phyloP scores from a whole-genome alignment of 2,113 vertebrate species.

The Cardinalis cardinalis region DNA sequence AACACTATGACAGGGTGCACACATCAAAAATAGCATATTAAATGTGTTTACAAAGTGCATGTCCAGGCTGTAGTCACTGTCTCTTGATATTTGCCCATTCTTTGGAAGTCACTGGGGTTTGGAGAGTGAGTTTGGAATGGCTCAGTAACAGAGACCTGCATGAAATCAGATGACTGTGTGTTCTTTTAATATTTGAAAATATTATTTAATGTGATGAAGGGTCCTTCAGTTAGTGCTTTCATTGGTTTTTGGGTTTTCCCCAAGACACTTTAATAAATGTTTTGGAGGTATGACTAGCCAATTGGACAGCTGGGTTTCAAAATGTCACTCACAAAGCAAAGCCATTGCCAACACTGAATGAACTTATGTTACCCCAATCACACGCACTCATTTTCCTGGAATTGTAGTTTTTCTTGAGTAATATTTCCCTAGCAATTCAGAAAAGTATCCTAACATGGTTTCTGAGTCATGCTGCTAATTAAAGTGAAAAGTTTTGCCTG shows the following conservation, averaged over 20 bases:
- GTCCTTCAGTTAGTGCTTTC: background rate
- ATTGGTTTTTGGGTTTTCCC: constrained; percentile 3
- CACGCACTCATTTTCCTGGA: constrained; percentile 52
- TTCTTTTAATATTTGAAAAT: background rate
- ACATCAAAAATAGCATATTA: background rate
- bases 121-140: background rate
- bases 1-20: background rate
- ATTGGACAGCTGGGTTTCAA: constrained; percentile 9
- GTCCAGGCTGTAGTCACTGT: background rate
- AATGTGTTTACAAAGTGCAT: background rate
- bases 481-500: constrained; percentile 20
- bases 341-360: constrained; percentile 26
- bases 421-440: constrained; percentile 21
- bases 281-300: constrained; percentile 19
- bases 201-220: background rate
- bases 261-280: constrained; percentile 22
- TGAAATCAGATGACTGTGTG: background rate
- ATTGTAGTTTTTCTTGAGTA: constrained; percentile 53
- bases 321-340: constrained; percentile 46
- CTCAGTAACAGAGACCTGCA: background rate
- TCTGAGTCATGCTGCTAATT: constrained; percentile 34
- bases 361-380: constrained; percentile 47
- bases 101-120: background rate
- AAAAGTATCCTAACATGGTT: background rate
- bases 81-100: background rate